Evolutionary conservation across 2,113 vertebrate genomes (phyloP).

Genomic region (Tichodroma muraria): DNA sequence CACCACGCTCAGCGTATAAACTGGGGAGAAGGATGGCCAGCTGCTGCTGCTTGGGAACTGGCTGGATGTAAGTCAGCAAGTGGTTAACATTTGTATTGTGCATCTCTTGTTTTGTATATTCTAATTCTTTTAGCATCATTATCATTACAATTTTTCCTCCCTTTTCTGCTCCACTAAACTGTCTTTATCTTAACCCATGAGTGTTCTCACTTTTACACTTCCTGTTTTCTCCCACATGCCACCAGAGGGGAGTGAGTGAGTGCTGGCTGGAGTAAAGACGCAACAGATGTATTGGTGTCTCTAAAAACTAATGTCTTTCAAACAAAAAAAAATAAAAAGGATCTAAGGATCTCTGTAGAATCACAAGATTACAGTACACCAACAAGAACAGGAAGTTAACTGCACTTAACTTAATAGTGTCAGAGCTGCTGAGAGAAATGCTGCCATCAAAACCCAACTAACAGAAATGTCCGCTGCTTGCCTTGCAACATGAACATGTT

Average conservation of each 20-base stretch:
- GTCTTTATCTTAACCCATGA: neutral
- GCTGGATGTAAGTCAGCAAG: neutral
- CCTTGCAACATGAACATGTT: neutral
- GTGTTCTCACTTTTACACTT: neutral
- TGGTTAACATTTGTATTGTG: neutral
- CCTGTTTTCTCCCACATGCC: neutral
- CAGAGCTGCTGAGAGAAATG: neutral
- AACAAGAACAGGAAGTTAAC: neutral
- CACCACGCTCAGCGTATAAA: neutral
- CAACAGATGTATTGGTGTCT: neutral
- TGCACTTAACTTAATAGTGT: no score
- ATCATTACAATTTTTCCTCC: neutral
- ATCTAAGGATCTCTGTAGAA: neutral
- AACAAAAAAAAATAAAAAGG: neutral
- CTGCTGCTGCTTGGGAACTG: neutral
- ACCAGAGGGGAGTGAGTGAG: rapidly evolving
- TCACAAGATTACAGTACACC: neutral
- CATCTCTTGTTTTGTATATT: neutral
- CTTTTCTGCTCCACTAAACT: neutral
- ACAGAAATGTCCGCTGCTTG: neutral
- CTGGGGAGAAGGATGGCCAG: neutral
- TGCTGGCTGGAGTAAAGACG: neutral
- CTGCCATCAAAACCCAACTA: neutral
- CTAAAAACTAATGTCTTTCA: neutral
- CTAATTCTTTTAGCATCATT: neutral